A percentile compares a stretch with the other conserved stretches of the same genome.
phyloP scores from a whole-genome alignment of 2,113 vertebrate genomes.

The Todiramphus chloris region DNA sequence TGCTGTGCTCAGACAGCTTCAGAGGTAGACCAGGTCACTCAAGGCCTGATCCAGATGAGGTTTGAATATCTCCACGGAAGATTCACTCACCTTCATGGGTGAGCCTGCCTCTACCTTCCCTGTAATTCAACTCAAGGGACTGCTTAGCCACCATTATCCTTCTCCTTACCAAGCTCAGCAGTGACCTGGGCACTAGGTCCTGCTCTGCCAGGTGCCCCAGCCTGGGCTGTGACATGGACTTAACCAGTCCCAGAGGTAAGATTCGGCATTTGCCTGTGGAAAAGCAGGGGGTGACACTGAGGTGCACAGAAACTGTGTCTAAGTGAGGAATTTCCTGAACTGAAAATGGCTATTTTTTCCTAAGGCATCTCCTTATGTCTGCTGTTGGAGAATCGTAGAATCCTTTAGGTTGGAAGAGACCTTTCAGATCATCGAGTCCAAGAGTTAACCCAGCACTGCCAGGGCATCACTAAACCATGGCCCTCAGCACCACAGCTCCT shows the following conservation, averaged over 20 bases:
- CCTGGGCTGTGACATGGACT: neutral
- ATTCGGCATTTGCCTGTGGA: neutral
- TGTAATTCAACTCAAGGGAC: neutral
- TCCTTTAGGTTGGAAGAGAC: neutral
- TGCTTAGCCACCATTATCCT: neutral
- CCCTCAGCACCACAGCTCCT: neutral
- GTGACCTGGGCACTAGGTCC: neutral
- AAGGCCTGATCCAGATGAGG: neutral
- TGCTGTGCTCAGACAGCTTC: neutral
- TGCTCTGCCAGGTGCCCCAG: neutral
- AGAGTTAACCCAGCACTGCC: neutral
- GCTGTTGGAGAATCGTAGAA: neutral
- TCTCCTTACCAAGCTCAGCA: neutral
- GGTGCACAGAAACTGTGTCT: neutral
- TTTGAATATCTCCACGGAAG: neutral
- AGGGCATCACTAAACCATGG: neutral
- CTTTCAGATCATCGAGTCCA: neutral
- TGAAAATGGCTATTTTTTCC: neutral
- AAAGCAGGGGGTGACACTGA: neutral
- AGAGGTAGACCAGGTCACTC: neutral
- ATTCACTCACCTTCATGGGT: neutral
- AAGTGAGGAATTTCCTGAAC: neutral
- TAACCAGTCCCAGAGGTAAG: neutral
- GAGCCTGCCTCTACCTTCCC: neutral
- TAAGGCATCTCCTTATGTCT: neutral